Base-by-base conservation (phyloP, 2,797 vertebrate species). In the Anguilla marmorata region DNA sequence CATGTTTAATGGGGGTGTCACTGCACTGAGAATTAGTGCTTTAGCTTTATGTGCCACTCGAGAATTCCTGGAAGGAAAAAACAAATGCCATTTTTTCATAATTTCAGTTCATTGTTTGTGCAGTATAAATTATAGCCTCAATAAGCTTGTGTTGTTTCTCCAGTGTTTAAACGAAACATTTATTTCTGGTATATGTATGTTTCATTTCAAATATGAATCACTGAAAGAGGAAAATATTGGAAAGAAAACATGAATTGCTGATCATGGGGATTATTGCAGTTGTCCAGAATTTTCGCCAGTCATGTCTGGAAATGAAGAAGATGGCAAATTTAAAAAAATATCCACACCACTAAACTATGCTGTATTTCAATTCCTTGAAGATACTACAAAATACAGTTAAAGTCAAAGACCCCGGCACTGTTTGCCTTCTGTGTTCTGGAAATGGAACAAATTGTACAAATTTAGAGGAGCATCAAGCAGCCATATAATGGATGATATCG, bases 331-430 rank as follows among this genome's bases (percentile, higher is more conserved):
- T 12, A 54, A 24, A 50, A 52, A 27, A 24, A 56, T 11, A 84
- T 30, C 19, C 48, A 84, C 82, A 84, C 48, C 48, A 60, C 63
- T 56, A 60, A 85, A 85, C 84, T 63, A 11, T 63, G 8, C 56
- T 45, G 33, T 6, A 19, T 60, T 45, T 63, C 60, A 63, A 56
- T 63, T 84, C 16, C n/a, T 8, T 50, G 50, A 50, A 37, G 9
- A 24, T 21, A 11, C n/a, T 9, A 24, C 45, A 9, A 83, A 41
- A 83, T 24, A 54, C 84, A 69, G n/a, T 84, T 19, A n/a, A 85
- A 30, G 56, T 21, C 0, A 52, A 85, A 37, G 2, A 60, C 14
- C n/a, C 37, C 63, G 30, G 0, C 27, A 85, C 24, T 52, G 19
- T 33, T 16, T 63, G 14, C 2, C 58, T 41, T 72, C 2, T 11